phyloP scores from a whole-genome alignment of 2,113 vertebrate species.

The Nothocercus julius region DNA sequence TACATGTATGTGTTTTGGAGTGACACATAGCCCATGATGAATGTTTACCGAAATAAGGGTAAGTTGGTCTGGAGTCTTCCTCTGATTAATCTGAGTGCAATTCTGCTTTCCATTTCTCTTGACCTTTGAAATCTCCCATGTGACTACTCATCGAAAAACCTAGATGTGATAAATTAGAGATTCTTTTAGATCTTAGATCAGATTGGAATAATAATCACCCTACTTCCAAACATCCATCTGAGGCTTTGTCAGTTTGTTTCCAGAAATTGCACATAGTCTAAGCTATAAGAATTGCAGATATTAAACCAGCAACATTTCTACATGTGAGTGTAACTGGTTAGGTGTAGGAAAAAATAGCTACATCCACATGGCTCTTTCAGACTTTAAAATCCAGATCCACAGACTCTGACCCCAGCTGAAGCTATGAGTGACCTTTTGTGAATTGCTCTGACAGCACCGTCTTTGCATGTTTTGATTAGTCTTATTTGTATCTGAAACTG shows the following conservation, averaged over 20 bases:
- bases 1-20: neutral
- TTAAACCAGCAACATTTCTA: neutral
- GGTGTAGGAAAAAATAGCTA: neutral
- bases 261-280: neutral
- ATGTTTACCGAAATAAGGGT: neutral
- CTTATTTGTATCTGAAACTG: neutral
- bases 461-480: conserved; percentile 3
- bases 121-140: conserved; percentile 67
- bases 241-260: conserved; percentile 14
- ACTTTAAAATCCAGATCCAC: neutral
- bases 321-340: neutral
- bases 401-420: neutral
- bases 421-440: neutral
- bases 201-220: conserved; percentile 51
- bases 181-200: conserved; percentile 59
- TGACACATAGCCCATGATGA: neutral
- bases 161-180: conserved; percentile 57
- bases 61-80: neutral
- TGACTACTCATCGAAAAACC: conserved; percentile 52
- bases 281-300: neutral
- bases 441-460: neutral
- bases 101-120: conserved; percentile 63
- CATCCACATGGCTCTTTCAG: neutral
- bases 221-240: neutral
- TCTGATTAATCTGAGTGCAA: conserved; percentile 58